These are phyloP conservation scores for Leuctra nigra DNA, from an alignment of 2,888 invertebrate species.

Conservation along the genomic window DNA sequence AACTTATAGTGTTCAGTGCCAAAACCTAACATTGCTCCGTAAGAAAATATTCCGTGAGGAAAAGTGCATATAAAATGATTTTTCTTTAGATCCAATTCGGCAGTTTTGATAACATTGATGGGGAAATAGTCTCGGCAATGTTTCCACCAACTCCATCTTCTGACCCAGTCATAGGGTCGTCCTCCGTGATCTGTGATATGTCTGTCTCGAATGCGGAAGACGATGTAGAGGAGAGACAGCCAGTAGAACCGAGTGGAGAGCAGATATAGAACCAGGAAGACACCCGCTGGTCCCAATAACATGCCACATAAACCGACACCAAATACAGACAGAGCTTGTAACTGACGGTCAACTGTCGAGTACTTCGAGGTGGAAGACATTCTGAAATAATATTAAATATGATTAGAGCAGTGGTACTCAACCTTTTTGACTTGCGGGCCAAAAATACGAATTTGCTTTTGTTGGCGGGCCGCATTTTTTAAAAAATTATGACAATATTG, in stretches of 20 bases:
- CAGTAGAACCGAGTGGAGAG: constrained; percentile 31
- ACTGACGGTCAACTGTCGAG: too few species aligned
- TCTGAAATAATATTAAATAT: too few species aligned
- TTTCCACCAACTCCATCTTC: constrained; percentile 62
- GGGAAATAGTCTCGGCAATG: constrained; percentile 83
- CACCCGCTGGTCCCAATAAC: too few species aligned
- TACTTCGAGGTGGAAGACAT: too few species aligned
- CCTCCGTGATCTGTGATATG: constrained; percentile 51
- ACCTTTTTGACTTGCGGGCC: too few species aligned
- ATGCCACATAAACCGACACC: too few species aligned
- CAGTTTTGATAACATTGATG: constrained; percentile 70
- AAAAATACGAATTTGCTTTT: too few species aligned
- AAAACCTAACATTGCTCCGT: constrained; percentile 48
- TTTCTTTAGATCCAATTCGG: constrained; percentile 66
- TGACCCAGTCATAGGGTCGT: constrained; percentile 50
- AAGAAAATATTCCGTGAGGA: constrained; percentile 84
- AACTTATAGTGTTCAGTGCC: constrained; percentile 35
- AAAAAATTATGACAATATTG: too few species aligned
- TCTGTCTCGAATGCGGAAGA: constrained; percentile 62
- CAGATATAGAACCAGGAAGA: too few species aligned
- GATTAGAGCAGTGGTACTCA: too few species aligned
- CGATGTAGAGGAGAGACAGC: constrained; percentile 50
- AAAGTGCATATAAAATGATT: constrained; percentile 85
- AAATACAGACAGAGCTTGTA: too few species aligned
- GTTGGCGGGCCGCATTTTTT: too few species aligned